Conservation (phyloP, 2,888 invertebrate genomes). For the Pheosia gnoma region DNA sequence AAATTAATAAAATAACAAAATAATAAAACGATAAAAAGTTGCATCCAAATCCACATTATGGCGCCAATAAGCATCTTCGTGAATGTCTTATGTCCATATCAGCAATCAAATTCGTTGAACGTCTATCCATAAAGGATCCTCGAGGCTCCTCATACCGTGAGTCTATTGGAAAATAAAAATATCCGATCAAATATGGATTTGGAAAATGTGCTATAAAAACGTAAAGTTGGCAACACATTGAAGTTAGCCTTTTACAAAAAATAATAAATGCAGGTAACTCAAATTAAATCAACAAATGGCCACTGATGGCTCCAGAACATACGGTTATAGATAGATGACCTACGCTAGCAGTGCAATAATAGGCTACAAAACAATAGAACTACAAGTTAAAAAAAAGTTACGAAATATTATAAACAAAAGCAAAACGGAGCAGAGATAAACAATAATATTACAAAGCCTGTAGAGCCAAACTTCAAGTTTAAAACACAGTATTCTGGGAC, state of each 20-base stretch:
- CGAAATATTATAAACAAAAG: not conserved
- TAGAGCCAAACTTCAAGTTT: not conserved
- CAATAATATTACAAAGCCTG: not conserved
- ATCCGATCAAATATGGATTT: slow-evolving; percentile 76
- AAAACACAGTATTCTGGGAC: not conserved
- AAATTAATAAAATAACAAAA: slow-evolving; percentile 46
- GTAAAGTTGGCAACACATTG: too few species aligned
- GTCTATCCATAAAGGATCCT: slow-evolving; percentile 48
- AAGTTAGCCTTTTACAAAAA: too few species aligned
- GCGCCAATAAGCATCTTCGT: slow-evolving; percentile 55
- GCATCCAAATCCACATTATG: slow-evolving; percentile 73
- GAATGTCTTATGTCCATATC: slow-evolving; percentile 68
- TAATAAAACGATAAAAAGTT: slow-evolving; percentile 60
- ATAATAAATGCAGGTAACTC: too few species aligned
- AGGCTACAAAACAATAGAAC: too few species aligned
- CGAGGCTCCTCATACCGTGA: slow-evolving; percentile 77
- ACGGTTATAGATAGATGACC: too few species aligned
- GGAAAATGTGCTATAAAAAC: slow-evolving; percentile 45
- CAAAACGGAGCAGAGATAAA: not conserved
- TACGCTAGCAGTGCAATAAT: too few species aligned
- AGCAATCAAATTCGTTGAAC: slow-evolving; percentile 53
- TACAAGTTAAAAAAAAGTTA: too few species aligned
- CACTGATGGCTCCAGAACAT: too few species aligned
- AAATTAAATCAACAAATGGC: too few species aligned
- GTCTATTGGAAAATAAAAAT: slow-evolving; percentile 77